These are phyloP conservation scores for Halocynthia aurantium DNA, from an alignment of 23 tunicate genomes.

Conservation along the genomic window DNA sequence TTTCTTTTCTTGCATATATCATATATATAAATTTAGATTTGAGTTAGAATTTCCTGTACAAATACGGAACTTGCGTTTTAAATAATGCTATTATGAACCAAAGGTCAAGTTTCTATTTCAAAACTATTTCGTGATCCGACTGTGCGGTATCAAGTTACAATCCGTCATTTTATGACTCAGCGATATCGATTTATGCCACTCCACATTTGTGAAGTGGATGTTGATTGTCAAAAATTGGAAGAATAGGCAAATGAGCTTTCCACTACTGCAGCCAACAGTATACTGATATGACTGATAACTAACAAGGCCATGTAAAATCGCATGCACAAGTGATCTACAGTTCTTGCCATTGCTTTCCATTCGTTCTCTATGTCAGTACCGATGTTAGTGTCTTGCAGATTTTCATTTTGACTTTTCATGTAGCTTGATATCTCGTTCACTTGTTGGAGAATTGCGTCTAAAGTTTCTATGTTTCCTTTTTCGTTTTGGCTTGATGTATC, in stretches of 20 bases:
- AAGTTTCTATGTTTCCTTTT: no score
- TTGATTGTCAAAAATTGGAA: not conserved
- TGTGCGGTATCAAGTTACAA: no score
- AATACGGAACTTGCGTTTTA: no score
- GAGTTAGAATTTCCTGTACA: no score
- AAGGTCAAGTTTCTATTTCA: no score
- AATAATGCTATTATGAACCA: no score
- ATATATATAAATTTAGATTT: no score
- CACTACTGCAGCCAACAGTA: constrained; percentile 25
- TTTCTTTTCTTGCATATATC: no score
- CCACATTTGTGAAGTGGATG: not conserved
- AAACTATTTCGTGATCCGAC: no score
- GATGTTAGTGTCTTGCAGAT: constrained; percentile 22
- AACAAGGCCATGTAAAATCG: constrained; percentile 28
- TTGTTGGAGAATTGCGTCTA: constrained; percentile 1
- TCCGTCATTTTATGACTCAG: no score
- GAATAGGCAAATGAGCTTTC: not conserved
- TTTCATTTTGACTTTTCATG: constrained; percentile 12
- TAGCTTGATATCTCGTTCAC: constrained; percentile 19
- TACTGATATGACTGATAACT: constrained; percentile 51
- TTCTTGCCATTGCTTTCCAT: constrained; percentile 68
- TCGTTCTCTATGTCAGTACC: constrained; percentile 47
- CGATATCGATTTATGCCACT: no score
- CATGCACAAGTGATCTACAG: constrained; percentile 52
- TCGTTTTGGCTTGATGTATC: no score